Conservation (phyloP, 1,140 invertebrate genomes). For the Heterodera schachtii region DNA sequence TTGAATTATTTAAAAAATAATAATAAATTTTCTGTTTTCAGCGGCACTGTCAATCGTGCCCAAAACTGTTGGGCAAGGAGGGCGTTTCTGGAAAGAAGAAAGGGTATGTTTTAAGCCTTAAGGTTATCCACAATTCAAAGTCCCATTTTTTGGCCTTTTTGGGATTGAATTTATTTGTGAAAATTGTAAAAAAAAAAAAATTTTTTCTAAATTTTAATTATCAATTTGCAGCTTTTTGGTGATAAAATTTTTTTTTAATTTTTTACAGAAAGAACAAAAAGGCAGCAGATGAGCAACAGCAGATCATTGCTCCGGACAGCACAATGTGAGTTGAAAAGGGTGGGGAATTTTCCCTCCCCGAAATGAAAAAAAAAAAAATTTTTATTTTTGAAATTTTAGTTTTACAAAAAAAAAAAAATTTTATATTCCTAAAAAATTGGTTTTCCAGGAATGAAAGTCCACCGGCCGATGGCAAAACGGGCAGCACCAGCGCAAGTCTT, state of each 20-base stretch:
- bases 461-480: not conserved
- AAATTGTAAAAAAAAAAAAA: no score
- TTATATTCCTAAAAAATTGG: no score
- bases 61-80: not conserved
- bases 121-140: no score
- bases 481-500: not conserved
- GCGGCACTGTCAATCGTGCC: not conserved
- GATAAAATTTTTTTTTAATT: not conserved
- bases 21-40: not conserved
- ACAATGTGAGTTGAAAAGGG: constrained; percentile 3
- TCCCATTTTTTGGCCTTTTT: not conserved
- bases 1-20: not conserved
- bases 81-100: not conserved
- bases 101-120: not conserved
- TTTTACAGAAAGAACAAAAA: not conserved
- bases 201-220: no score
- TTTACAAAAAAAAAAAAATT: no score
- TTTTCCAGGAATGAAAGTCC: constrained; percentile 26
- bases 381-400: not conserved
- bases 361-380: not conserved
- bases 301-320: constrained; percentile 19
- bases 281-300: constrained; percentile 5
- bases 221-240: no score
- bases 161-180: no score
- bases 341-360: no score